A percentile compares a stretch with the other conserved stretches of the same genome.
phyloP scores from a whole-genome alignment of 2,888 invertebrate genomes.

The Tuberolachnus salignus region DNA sequence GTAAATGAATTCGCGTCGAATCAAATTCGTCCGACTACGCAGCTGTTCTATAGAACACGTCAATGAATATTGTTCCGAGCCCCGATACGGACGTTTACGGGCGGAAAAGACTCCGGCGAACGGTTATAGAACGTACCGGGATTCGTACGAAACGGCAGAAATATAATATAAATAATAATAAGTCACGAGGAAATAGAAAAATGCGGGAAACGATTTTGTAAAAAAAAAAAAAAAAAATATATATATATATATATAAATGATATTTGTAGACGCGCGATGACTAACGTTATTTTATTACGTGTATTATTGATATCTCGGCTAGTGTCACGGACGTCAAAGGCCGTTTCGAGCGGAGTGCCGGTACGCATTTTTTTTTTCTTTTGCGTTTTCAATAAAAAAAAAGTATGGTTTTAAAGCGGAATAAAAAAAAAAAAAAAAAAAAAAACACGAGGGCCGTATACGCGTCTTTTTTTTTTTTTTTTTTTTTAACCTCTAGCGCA shows the following conservation, averaged over 20 bases:
- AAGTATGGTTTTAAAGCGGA: neutral
- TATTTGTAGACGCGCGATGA: conserved; percentile 11
- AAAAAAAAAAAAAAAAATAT: neutral
- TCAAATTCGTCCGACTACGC: no score
- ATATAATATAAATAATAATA: no score
- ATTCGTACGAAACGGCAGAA: no score
- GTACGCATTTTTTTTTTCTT: neutral
- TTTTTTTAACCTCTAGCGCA: neutral
- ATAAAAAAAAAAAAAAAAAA: conserved; percentile 39
- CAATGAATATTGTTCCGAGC: no score
- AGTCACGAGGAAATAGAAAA: neutral
- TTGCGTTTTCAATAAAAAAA: conserved; percentile 23
- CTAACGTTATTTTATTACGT: no score
- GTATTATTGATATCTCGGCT: conserved; percentile 38
- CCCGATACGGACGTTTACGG: no score
- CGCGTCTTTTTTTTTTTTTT: no score
- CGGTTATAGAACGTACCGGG: no score
- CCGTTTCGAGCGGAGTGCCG: neutral
- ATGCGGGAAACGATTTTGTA: neutral
- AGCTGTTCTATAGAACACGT: no score
- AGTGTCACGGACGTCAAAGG: conserved; percentile 28
- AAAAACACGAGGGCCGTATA: neutral
- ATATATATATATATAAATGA: no score
- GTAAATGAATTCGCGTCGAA: no score
- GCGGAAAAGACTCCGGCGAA: no score